Evolutionary conservation across 2,113 vertebrate genomes (phyloP), one percentile per base, ranked within the genome.

Genomic region (Platysternon megacephalum): DNA sequence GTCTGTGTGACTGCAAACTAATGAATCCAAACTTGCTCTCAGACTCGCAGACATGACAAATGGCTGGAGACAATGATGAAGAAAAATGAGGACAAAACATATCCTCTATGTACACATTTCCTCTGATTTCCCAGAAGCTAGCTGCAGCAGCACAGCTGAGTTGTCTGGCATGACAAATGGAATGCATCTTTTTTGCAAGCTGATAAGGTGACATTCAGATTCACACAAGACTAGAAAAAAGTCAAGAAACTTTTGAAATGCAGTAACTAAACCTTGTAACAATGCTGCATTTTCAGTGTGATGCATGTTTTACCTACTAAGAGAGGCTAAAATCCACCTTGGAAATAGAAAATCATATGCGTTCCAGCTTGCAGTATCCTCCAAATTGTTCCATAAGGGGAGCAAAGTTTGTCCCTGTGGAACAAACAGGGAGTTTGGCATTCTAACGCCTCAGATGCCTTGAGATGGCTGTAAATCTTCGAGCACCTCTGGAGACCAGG

Each of bases 71-170:
- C 24, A 58, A 46, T 2, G 19, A 94, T 79, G 94, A 94, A 87
- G 94, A 97, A 93, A 97, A 97, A 91, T 85, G 84, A 94, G 72
- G 74, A 95, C 76, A 92, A 92, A 85, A 79, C 58, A 48, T 24
- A 86, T 26, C 49, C 90, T 89, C 92, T 56, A 79, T 26, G 7
- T 58, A 72, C 93, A 84, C 74, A 91, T 89, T 95, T 95, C 80
- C 55, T 93, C 82, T 90, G n/a, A 49, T 95, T 97, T 96, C 89
- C 93, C 81, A 94, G 93, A 97, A 97, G 93, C 35, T 46, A 80
- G 78, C 48, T 56, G 85, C 2, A 92, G 74, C 8, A 86, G 90
- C 48, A 87, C 93, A 48, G 81, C 39, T 42, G 76, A 78, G 61
- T 53, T 91, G 86, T 96, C 96, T n/a, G 35, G 35, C 85, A 51